These are phyloP conservation scores for Zootoca vivipara DNA, from an alignment of 2,113 vertebrate genomes.

Conservation along the genomic window DNA sequence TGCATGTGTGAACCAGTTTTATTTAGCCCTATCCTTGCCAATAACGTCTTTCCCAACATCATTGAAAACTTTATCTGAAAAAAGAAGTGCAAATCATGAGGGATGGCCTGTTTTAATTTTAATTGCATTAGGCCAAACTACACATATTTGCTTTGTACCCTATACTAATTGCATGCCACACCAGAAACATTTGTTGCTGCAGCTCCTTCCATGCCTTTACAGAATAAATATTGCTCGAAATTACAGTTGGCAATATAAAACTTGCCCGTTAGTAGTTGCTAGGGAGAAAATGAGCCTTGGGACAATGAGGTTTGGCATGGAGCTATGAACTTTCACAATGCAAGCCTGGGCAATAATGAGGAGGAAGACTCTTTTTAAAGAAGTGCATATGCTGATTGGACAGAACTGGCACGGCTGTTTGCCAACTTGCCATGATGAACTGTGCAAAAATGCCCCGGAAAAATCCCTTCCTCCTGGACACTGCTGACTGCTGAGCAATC, in stretches of 20 bases:
- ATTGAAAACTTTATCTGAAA: not conserved
- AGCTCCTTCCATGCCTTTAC: not conserved
- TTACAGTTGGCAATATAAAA: slow-evolving; percentile 1
- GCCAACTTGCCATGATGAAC: slow-evolving; percentile 24
- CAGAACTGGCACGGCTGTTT: not conserved
- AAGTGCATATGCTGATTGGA: slow-evolving; percentile 13
- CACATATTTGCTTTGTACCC: not conserved
- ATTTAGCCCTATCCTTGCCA: not conserved
- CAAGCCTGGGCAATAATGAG: slow-evolving; percentile 1
- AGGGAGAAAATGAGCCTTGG: not conserved
- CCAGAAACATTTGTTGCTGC: not conserved
- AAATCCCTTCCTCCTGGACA: slow-evolving; percentile 14
- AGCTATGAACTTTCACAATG: slow-evolving; percentile 3
- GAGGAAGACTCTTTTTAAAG: not conserved
- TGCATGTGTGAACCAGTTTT: not conserved
- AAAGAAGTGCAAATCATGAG: not conserved
- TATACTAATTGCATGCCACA: not conserved
- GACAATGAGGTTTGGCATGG: not conserved
- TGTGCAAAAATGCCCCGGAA: slow-evolving; percentile 16
- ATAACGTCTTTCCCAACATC: not conserved
- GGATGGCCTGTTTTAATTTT: not conserved
- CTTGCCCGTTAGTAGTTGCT: not conserved
- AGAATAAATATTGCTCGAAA: not conserved
- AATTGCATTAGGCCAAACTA: not conserved
- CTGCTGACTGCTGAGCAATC: slow-evolving; percentile 28